Conservation (phyloP, 2,113 vertebrate genomes). For the Psephotus haematonotus region DNA sequence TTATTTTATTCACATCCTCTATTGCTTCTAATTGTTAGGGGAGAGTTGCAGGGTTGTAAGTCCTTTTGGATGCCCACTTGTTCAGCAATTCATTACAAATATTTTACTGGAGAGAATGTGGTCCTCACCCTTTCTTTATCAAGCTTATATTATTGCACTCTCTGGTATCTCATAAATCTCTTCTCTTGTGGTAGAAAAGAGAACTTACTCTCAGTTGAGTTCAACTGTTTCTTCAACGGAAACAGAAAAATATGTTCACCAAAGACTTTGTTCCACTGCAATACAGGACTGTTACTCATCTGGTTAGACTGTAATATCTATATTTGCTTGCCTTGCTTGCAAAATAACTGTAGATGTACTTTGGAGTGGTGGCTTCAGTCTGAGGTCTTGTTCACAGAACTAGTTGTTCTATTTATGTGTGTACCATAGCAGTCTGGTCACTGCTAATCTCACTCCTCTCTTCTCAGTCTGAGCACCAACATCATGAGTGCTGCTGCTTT, state of each 20-base stretch:
- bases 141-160: not conserved
- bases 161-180: not conserved
- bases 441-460: not conserved
- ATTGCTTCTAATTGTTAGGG: not conserved
- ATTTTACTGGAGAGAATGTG: not conserved
- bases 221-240: not conserved
- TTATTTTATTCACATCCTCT: not conserved
- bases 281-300: not conserved
- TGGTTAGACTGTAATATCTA: not conserved
- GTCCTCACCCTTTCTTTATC: not conserved
- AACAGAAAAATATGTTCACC: not conserved
- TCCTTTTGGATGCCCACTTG: not conserved
- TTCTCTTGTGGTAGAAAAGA: not conserved
- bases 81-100: not conserved
- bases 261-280: not conserved
- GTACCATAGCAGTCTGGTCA: not conserved
- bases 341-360: not conserved
- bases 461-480: not conserved
- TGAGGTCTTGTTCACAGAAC: not conserved
- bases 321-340: not conserved
- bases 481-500: not conserved
- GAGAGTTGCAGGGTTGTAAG: not conserved
- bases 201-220: not conserved
- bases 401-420: not conserved
- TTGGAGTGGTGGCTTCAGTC: not conserved